Percentiles rank a stretch among this genome's conserved stretches.
phyloP scores from a whole-genome alignment of 2,797 vertebrate species.

The Octomys mimax region DNA sequence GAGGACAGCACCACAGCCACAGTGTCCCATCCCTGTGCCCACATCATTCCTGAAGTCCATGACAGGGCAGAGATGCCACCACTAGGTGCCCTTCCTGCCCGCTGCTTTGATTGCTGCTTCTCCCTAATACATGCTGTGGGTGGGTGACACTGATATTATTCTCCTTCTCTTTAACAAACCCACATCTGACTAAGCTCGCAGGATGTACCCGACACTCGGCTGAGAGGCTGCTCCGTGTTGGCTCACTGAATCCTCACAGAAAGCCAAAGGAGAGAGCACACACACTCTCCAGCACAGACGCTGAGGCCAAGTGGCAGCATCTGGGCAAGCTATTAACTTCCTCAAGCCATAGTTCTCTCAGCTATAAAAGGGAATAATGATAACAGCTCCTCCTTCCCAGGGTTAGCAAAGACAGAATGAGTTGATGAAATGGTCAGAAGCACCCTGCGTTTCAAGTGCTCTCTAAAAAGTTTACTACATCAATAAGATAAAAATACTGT shows the following conservation, averaged over 20 bases:
- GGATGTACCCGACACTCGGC: not conserved
- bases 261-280: not conserved
- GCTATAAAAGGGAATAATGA: not conserved
- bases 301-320: not conserved
- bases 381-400: not conserved
- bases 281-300: not conserved
- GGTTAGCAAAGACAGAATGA: not conserved
- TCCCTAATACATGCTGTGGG: not conserved
- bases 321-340: not conserved
- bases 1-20: not conserved
- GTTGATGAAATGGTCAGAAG: not conserved
- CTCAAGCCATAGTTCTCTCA: not conserved
- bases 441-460: not conserved
- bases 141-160: not conserved
- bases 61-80: not conserved
- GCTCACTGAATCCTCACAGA: not conserved
- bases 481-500: conserved; percentile 34
- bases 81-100: not conserved
- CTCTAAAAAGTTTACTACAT: not conserved
- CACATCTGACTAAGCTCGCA: not conserved
- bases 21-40: not conserved
- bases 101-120: not conserved
- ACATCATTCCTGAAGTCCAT: not conserved
- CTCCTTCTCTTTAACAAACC: not conserved
- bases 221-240: too few species aligned